Base-by-base conservation (phyloP, 2,797 vertebrate species). In the Heterohyrax brucei region DNA sequence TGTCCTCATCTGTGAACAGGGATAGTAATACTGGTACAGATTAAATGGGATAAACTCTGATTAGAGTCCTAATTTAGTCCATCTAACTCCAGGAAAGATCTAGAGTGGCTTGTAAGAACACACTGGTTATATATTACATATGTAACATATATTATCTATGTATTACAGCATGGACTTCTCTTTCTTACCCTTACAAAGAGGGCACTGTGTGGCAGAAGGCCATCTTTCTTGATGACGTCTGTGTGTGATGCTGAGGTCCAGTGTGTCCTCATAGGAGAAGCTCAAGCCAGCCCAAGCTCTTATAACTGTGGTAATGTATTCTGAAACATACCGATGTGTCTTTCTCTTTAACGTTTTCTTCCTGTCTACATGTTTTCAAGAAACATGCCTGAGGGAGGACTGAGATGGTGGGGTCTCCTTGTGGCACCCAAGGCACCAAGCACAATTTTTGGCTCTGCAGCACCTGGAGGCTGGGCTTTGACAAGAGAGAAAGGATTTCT, bases 241-340 rank as follows among this genome's bases (percentile, higher is more conserved):
- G 46, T 6, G 39, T 18, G 53, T 3, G 4, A 28, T 7, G 1
- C 66, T 1, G 3, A 61, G 10, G 30, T n/a, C 73, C 44, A 7
- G 24, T 21, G 16, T 10, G 4, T 39, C 33, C 5, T 4, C 44
- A 16, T 4, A 3, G 1, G 2, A 30, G 68, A 21, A 2, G 16
- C 18, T 13, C 28, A 61, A 77, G 21, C 33, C 80, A 19, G 30
- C 33, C n/a, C 21, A 66, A 59, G 64, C 64, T 44, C 10, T 1
- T 4, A 56, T 7, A 16, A 21, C 24, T 9, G 19, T 14, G 48
- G 33, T 48, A 62, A 68, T 16, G 12, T 21, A 9, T 76, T 68
- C 24, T 2, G 26, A n/a, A 86, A 28, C n/a, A 16, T 1, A 9
- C 10, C 4, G 5, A 22, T 8, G 33, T 24, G 30, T 75, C 73